Evolutionary conservation across 2,888 invertebrate species (phyloP), one percentile per base, ranked within the genome.

Genomic region (Laspeyria flexula): DNA sequence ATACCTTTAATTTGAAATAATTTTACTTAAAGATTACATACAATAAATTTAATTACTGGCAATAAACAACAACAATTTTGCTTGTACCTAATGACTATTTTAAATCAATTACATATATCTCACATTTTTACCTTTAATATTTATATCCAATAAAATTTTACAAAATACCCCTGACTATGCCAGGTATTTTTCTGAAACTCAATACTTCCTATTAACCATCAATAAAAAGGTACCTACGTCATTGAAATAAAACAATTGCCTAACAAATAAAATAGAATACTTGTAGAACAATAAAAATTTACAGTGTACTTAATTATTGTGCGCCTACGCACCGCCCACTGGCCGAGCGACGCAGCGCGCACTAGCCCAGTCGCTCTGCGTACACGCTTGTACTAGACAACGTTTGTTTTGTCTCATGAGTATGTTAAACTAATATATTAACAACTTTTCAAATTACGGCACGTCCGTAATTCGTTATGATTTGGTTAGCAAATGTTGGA

Each of bases 221-320:
- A 10, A 34, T 41, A 41, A 34, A 47, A 33, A 25, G 3, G 25
- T 30, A 30, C 29, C 21, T 30, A 42, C 42, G 18, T 43, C 31
- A 43, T 7, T 12, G 23, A n/a, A 27, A 18, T 35, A 41, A 30
- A 38, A 42, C 37, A 41, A 55, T 49, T 35, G 41, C 18, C 15
- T 18, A 44, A 35, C 13, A 43, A 51, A 55, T 44, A 52, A 47
- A 56, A 41, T 47, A 47, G 23, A 49, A 55, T 49, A 55, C 42
- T 44, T 56, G 29, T 39, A 12, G 37, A 42, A 53, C 42, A 51
- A 59, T 60, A 60, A 62, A 65, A 63, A 43, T 45, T 55, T 55
- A 60, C 54, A 46, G 42, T 62, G 58, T 50, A 68, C 55, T 48
- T 57, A 45, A 59, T 66, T 59, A 64, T 61, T 54, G 33, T 6